Evolutionary conservation across 2,113 vertebrate species (phyloP).

Genomic region (Ceyx cyanopectus): DNA sequence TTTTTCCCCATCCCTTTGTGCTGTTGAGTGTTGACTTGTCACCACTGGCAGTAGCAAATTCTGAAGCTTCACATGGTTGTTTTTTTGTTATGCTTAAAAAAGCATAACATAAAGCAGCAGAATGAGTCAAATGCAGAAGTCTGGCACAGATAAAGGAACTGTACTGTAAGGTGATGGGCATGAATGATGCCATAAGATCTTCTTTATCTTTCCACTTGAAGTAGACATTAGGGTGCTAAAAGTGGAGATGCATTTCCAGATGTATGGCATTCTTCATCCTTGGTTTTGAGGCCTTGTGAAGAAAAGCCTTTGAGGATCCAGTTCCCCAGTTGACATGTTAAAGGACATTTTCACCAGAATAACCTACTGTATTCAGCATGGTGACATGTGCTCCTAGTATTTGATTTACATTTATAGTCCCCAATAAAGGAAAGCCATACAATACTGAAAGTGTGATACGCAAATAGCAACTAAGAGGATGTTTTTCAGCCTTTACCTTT

Average conservation of each 20-base stretch:
- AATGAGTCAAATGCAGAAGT: neutral
- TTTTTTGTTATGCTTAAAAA: neutral
- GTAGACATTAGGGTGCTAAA: neutral
- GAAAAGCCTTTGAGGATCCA: neutral
- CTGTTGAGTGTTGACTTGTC: neutral
- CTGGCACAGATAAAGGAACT: neutral
- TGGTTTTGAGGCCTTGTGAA: neutral
- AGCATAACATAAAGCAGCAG: neutral
- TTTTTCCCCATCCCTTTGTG: neutral
- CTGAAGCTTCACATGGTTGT: neutral
- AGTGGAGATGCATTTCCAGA: neutral
- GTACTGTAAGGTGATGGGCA: neutral
- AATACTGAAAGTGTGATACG: neutral
- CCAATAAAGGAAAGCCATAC: neutral
- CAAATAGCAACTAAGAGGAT: neutral
- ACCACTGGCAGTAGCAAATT: neutral
- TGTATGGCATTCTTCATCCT: neutral
- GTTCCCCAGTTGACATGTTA: neutral
- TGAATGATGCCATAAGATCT: neutral
- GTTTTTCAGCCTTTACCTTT: neutral
- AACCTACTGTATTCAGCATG: neutral
- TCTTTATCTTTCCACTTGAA: neutral
- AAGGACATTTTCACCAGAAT: neutral
- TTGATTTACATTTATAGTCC: neutral
- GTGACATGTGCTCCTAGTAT: neutral